A percentile compares a stretch with the other conserved stretches of the same genome.
Evolutionary conservation across 2,888 invertebrate genomes (phyloP).

Genomic region (Lasioglossum figueresi): DNA sequence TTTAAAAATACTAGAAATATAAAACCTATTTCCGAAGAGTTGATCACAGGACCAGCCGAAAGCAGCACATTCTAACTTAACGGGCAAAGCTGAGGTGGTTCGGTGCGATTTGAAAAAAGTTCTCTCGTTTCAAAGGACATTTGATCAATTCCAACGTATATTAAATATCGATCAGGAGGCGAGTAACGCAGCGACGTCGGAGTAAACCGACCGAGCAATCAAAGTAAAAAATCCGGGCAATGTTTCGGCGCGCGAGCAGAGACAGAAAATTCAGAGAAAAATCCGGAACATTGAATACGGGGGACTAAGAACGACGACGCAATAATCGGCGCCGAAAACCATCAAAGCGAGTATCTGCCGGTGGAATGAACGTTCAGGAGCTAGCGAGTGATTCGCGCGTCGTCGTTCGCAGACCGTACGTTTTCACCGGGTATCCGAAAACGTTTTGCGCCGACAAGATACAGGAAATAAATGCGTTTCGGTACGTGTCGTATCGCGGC

Average conservation of each 20-base stretch:
- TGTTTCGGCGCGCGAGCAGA: background rate
- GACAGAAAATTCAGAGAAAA: background rate
- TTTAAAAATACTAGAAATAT: background rate
- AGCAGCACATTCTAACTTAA: background rate
- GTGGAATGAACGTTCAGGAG: background rate
- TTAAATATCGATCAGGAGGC: background rate
- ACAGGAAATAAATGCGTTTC: slow-evolving; percentile 40
- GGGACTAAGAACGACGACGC: background rate
- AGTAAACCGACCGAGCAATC: background rate
- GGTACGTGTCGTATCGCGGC: slow-evolving; percentile 39
- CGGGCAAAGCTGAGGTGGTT: background rate
- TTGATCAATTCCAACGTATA: background rate
- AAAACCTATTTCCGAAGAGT: background rate
- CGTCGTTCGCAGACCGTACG: slow-evolving; percentile 5
- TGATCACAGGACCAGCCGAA: background rate
- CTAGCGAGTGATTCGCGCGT: background rate
- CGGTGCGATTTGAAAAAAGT: background rate
- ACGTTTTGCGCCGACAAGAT: slow-evolving; percentile 18
- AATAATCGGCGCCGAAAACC: background rate
- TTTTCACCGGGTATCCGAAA: slow-evolving; percentile 7
- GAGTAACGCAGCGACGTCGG: background rate
- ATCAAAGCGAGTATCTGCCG: background rate
- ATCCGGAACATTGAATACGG: background rate
- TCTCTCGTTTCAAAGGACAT: background rate
- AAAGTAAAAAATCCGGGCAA: background rate